Evolutionary conservation across 2,888 invertebrate species (phyloP), one percentile per base, ranked within the genome.

Genomic region (Stenolophus ochropezus): DNA sequence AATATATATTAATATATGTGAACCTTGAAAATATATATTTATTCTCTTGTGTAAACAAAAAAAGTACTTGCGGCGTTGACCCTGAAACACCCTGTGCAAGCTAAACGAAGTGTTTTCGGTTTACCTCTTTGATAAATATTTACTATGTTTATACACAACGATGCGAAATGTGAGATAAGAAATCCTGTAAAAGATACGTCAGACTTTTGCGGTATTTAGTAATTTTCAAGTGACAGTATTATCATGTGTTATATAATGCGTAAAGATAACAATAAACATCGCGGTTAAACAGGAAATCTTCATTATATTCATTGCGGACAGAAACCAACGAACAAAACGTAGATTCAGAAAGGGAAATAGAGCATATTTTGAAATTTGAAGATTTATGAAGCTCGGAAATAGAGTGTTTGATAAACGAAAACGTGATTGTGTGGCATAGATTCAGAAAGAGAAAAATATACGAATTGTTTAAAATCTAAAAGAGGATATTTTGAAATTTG

Each of bases 231-330:
- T 61, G 61, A 61, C 65, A 69, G 65, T 6, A 27, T 69, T 69
- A 69, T 69, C 65, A 69, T 18, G 65, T 27, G 33, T 69, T 69
- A 69, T 69, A 69, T 69, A 69, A 69, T 69, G 65, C 20, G 65
- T 69, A 69, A 69, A 69, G 65, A 69, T 69, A 69, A 69, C 33
- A 69, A 33, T 33, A 69, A 33, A 69, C 65, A 61, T 61, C 61
- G 61, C 53, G 27, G 65, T 16, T 16, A 69, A 27, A 69, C 65
- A 27, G 65, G 65, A 69, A 69, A 69, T 69, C 33, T 69, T 69
- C 65, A 69, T 69, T 69, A 69, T 4, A 69, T 69, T 33, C 65
- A 69, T 33, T 69, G 65, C 33, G 33, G 65, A 69, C 1, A 18
- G 23, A 20, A 21, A 58, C 18, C 1, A 6, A n/a, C n/a, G 6